Evolutionary conservation across 2,113 vertebrate genomes (phyloP), one percentile per base, ranked within the genome.

Genomic region (Pygoscelis adeliae): DNA sequence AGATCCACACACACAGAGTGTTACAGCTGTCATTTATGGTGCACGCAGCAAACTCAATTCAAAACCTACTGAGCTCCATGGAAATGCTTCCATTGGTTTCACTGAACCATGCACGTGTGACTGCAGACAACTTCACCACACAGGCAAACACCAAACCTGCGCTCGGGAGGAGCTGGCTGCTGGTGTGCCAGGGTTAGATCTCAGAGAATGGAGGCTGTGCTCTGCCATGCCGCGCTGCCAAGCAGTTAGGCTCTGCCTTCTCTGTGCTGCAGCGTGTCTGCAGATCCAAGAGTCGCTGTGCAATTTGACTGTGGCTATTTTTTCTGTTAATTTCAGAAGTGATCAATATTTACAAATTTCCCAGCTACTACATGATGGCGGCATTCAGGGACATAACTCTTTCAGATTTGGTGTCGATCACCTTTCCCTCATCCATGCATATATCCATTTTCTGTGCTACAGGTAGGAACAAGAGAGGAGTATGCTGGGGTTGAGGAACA

Each of bases 181-280:
- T 13, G 25, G 19, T 5, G 20, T 42, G 46, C 62, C 83, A 34
- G 53, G 10, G n/a, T 15, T 42, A 23, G 29, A 1, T 11, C 20
- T 36, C 0, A 0, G 67, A 8, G 76, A 22, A 11, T 0, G 3
- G 36, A 32, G 62, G 30, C 65, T 23, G 44, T 6, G 56, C 53
- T 1, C 2, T n/a, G 79, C 90, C 2, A 1, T 26, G 52, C 67
- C 59, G 7, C 30, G 5, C 27, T 6, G 26, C 46, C 0, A 0
- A 36, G 55, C 67, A 13, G 80, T 13, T 78, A 6, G 40, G 56
- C n/a, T 63, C 74, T 69, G 65, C 42, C 42, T 58, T 9, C 26
- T 32, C 7, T 27, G 34, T 47, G 34, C 72, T 69, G 49, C 83
- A 58, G 55, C 1, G 1, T 44, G 15, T 20, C 82, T 72, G 71